Conservation (phyloP, 30 jellyfish, hydroid and myxozoan genomes). For the Aurelia coerulea region DNA sequence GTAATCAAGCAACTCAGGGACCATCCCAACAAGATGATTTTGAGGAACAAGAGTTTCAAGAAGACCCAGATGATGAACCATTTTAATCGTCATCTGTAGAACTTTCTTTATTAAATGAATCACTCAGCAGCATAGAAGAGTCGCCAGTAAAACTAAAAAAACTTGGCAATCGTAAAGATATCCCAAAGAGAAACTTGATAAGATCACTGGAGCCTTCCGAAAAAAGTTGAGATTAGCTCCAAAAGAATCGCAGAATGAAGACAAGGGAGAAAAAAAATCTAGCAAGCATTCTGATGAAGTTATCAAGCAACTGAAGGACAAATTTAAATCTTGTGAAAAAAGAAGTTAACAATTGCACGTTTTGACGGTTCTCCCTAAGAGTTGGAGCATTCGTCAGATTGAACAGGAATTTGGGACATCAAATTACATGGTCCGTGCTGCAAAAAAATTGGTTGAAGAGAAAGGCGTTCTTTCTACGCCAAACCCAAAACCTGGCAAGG, state of each 20-base stretch:
- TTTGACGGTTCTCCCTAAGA: slow-evolving; percentile 1
- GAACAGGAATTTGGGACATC: slow-evolving; percentile 11
- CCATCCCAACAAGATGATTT: too few species aligned
- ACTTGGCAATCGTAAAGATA: not conserved
- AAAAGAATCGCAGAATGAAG: not conserved
- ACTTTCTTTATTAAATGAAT: not conserved
- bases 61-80: not conserved
- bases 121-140: not conserved
- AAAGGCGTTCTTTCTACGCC: slow-evolving; percentile 32
- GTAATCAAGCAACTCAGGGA: too few species aligned
- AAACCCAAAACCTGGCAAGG: slow-evolving; percentile 36
- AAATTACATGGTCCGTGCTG: slow-evolving; percentile 15
- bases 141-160: not conserved
- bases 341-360: not conserved
- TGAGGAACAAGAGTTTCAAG: too few species aligned
- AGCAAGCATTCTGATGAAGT: not conserved
- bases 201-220: too few species aligned
- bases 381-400: slow-evolving; percentile 7
- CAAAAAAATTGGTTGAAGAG: slow-evolving; percentile 22
- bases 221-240: not conserved
- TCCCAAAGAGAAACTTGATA: not conserved
- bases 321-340: not conserved
- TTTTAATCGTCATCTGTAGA: not conserved
- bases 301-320: not conserved
- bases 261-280: not conserved